A percentile compares a stretch with the other conserved stretches of the same genome.
Conservation (phyloP, 2,888 invertebrate species). For the Boloria selene region DNA sequence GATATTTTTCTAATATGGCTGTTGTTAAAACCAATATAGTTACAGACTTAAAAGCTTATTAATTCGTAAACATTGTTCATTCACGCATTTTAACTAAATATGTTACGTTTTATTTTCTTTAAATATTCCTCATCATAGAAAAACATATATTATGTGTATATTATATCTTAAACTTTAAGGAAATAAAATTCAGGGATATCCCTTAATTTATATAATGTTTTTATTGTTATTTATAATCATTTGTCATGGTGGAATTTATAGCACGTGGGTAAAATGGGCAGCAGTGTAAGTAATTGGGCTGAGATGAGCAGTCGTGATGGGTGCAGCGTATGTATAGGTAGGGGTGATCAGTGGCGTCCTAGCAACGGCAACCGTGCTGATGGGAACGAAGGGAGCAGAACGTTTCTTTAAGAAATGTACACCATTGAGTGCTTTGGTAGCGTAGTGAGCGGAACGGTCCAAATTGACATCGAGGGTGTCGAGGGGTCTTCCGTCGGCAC, state of each 20-base stretch:
- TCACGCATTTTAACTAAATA: too few relatives aligned
- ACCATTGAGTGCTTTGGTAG: slow-evolving; percentile 59
- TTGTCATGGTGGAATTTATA: slow-evolving; percentile 45
- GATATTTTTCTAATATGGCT: too few relatives aligned
- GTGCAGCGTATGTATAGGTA: slow-evolving; percentile 28
- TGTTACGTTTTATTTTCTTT: too few relatives aligned
- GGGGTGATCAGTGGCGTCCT: slow-evolving; percentile 43
- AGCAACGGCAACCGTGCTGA: slow-evolving; percentile 39
- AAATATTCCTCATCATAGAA: too few relatives aligned
- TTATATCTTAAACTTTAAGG: too few relatives aligned
- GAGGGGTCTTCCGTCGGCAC: slow-evolving; percentile 68
- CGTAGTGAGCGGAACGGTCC: slow-evolving; percentile 69
- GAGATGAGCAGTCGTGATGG: slow-evolving; percentile 26
- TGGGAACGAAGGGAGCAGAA: slow-evolving; percentile 43
- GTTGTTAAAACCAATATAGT: too few relatives aligned
- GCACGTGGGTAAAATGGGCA: slow-evolving; percentile 48
- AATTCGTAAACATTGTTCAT: too few relatives aligned
- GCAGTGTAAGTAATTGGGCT: slow-evolving; percentile 32
- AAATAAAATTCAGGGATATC: too few relatives aligned
- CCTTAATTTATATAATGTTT: too few relatives aligned
- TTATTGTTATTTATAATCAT: too few relatives aligned
- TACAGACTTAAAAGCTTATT: too few relatives aligned
- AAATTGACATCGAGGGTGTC: slow-evolving; percentile 72
- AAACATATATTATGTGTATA: too few relatives aligned
- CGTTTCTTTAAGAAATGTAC: slow-evolving; percentile 56